phyloP scores from a whole-genome alignment of 2,113 vertebrate species.

The Pandion haliaetus region DNA sequence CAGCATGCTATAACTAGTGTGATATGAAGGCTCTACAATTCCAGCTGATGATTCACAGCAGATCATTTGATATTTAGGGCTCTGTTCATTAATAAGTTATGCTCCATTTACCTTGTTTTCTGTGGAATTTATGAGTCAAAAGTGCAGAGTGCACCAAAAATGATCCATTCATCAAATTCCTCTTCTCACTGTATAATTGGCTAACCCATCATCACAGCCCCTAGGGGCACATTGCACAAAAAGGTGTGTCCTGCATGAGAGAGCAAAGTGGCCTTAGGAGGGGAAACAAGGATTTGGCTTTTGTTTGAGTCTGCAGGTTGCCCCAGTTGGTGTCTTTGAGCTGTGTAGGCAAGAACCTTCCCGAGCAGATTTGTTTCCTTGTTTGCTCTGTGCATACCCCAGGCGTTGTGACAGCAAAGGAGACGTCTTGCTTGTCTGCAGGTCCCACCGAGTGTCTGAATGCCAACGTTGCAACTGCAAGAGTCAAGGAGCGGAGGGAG shows the following conservation, averaged over 20 bases:
- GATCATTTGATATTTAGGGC: slow-evolving; percentile 68
- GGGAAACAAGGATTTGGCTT: not conserved
- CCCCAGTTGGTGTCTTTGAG: not conserved
- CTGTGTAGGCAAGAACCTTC: not conserved
- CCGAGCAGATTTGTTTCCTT: not conserved
- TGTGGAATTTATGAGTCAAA: slow-evolving; percentile 67
- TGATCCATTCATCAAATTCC: slow-evolving; percentile 48
- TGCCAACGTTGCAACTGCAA: fast-evolving
- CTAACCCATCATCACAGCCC: slow-evolving; percentile 34
- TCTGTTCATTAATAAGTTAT: slow-evolving; percentile 70
- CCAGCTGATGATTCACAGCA: slow-evolving; percentile 59
- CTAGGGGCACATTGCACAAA: slow-evolving; percentile 1
- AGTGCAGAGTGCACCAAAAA: slow-evolving; percentile 67
- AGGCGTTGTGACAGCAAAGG: fast-evolving
- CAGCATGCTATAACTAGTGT: not conserved
- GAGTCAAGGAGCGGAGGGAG: not conserved
- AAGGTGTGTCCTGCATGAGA: slow-evolving; percentile 37
- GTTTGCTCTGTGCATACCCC: not conserved
- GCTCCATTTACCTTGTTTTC: slow-evolving; percentile 71
- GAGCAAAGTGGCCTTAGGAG: not conserved
- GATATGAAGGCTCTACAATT: slow-evolving; percentile 23
- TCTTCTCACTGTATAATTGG: slow-evolving; percentile 19
- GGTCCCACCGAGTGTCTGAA: fast-evolving
- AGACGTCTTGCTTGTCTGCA: fast-evolving
- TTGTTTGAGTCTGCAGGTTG: not conserved